Evolutionary conservation across 2,888 invertebrate genomes (phyloP).

Genomic region (Machimus atricapillus): DNA sequence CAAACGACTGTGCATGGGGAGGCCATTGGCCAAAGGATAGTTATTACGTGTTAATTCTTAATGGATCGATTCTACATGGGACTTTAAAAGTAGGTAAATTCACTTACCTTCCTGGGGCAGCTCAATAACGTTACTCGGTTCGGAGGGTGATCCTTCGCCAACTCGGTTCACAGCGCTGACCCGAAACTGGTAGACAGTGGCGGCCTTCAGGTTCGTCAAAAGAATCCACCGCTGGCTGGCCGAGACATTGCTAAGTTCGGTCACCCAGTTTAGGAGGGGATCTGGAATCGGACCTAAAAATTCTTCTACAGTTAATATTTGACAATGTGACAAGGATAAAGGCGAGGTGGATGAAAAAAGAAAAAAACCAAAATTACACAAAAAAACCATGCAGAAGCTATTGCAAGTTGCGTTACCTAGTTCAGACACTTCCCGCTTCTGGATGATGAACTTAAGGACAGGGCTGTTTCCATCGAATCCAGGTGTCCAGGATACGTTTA

Average conservation of each 20-base stretch:
- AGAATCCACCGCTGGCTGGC: slow-evolving; percentile 79
- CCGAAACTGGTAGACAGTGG: slow-evolving; percentile 94
- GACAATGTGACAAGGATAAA: slow-evolving; percentile 46
- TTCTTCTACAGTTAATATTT: slow-evolving; percentile 57
- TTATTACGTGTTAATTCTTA: neutral
- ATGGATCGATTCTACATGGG: neutral
- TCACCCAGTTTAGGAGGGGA: slow-evolving; percentile 86
- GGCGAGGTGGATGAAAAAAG: slow-evolving; percentile 40
- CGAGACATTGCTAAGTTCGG: slow-evolving; percentile 85
- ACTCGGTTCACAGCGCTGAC: slow-evolving; percentile 97
- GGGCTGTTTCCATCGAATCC: slow-evolving; percentile 98
- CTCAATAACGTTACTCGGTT: slow-evolving; percentile 86
- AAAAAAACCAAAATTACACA: slow-evolving; percentile 45
- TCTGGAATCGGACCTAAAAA: slow-evolving; percentile 84
- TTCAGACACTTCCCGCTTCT: slow-evolving; percentile 87
- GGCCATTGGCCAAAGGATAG: neutral
- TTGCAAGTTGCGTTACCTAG: slow-evolving; percentile 69
- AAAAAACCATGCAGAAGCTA: slow-evolving; percentile 45
- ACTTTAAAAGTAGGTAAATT: neutral
- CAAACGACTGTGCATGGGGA: neutral
- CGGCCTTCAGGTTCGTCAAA: slow-evolving; percentile 87
- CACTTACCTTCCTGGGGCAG: slow-evolving; percentile 94
- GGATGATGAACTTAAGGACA: slow-evolving; percentile 89
- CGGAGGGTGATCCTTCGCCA: slow-evolving; percentile 91
- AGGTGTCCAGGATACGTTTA: slow-evolving; percentile 93